phyloP scores from a whole-genome alignment of 1,140 invertebrate species.

The Campoletis sonorensis region DNA sequence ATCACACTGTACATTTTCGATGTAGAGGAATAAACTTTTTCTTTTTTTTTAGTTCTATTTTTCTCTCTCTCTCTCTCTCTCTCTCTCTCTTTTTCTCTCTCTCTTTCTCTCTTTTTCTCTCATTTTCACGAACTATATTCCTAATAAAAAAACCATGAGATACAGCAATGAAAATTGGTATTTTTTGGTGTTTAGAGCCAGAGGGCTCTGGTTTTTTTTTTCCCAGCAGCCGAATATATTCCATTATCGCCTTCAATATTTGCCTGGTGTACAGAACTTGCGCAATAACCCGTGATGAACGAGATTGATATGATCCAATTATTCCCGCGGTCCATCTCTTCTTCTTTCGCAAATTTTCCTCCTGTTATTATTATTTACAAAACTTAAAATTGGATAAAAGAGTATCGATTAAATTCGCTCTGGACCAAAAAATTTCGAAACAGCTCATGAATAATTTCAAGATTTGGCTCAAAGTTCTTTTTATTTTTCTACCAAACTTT shows the following conservation, averaged over 20 bases:
- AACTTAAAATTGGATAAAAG: neutral
- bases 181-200: slow-evolving; percentile 54
- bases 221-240: neutral
- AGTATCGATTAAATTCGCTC: no score
- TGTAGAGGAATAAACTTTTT: neutral
- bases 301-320: slow-evolving; percentile 65
- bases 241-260: neutral
- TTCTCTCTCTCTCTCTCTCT: no score
- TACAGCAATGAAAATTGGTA: slow-evolving; percentile 52
- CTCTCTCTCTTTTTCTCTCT: no score
- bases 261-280: slow-evolving; percentile 18
- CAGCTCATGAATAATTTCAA: no score
- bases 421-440: no score
- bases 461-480: no score
- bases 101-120: neutral
- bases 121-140: neutral
- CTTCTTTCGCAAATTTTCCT: neutral
- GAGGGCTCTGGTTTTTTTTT: slow-evolving; percentile 48
- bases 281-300: slow-evolving; percentile 71
- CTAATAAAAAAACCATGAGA: neutral
- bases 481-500: no score
- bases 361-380: neutral
- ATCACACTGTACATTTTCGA: neutral
- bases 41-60: no score
- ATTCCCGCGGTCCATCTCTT: neutral